phyloP scores from a whole-genome alignment of 2,113 vertebrate genomes.

The Corythaixoides concolor region DNA sequence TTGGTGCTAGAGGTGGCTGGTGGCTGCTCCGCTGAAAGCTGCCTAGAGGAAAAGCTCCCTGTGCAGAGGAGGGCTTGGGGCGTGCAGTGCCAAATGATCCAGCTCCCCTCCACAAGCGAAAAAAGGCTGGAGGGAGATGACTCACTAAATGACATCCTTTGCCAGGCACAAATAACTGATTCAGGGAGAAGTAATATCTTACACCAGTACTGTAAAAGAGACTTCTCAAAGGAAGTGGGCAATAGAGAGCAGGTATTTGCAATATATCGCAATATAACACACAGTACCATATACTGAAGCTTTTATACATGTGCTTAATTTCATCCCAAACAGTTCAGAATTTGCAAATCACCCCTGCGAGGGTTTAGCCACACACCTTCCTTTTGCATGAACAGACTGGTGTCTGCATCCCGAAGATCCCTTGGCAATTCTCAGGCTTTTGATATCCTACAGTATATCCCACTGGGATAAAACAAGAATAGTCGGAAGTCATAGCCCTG shows the following conservation, averaged over 20 bases:
- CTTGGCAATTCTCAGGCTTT: neutral
- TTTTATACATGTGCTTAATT: neutral
- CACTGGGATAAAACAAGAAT: neutral
- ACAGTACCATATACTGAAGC: neutral
- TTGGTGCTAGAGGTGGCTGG: neutral
- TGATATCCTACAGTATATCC: neutral
- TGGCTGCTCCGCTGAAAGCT: neutral
- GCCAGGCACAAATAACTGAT: neutral
- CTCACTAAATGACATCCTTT: neutral
- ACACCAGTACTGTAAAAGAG: neutral
- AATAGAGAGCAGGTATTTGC: neutral
- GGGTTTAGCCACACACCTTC: neutral
- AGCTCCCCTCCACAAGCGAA: neutral
- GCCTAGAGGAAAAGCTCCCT: neutral
- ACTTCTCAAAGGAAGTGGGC: neutral
- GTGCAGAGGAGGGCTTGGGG: neutral
- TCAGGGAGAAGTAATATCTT: neutral
- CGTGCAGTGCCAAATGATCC: neutral
- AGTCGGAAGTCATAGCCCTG: neutral
- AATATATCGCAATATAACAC: neutral
- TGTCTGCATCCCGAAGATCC: neutral
- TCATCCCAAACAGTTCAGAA: neutral
- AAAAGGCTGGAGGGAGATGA: neutral
- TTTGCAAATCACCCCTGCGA: accelerated
- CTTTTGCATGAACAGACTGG: neutral